Conservation (phyloP, 2,888 invertebrate genomes). For the Teleiodes luculella region DNA sequence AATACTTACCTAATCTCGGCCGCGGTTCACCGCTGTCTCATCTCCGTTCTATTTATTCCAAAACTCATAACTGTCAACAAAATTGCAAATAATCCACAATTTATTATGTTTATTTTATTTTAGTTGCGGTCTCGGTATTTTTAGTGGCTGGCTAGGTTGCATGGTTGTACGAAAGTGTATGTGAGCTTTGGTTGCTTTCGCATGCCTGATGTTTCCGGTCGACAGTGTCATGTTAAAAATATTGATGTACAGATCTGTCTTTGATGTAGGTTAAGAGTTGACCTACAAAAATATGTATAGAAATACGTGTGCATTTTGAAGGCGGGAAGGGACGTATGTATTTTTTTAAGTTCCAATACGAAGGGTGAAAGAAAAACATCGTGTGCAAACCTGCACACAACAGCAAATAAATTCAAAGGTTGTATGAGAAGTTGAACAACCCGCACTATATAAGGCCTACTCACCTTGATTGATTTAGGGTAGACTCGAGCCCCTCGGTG, state of each 20-base stretch:
- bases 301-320: too few species aligned
- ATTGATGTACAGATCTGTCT: neutral
- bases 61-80: slow-evolving; percentile 18
- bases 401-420: too few species aligned
- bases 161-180: too few species aligned
- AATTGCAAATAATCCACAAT: slow-evolving; percentile 17
- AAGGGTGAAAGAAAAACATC: too few species aligned
- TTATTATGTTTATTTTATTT: slow-evolving; percentile 21
- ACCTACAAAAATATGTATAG: too few species aligned
- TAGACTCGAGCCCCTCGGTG: too few species aligned
- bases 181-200: neutral
- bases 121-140: neutral
- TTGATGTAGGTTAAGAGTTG: neutral
- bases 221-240: neutral
- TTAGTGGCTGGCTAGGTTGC: slow-evolving; percentile 1
- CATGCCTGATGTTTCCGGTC: neutral
- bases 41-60: slow-evolving; percentile 15
- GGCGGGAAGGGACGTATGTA: too few species aligned
- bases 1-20: neutral
- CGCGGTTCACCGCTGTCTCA: neutral
- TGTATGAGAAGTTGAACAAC: too few species aligned
- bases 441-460: too few species aligned
- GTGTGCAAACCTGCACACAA: too few species aligned
- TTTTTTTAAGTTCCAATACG: too few species aligned
- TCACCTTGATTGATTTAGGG: too few species aligned